Evolutionary conservation across 2,797 vertebrate species (phyloP), one percentile per base, ranked within the genome.

Genomic region (Jordanella pulchra): DNA sequence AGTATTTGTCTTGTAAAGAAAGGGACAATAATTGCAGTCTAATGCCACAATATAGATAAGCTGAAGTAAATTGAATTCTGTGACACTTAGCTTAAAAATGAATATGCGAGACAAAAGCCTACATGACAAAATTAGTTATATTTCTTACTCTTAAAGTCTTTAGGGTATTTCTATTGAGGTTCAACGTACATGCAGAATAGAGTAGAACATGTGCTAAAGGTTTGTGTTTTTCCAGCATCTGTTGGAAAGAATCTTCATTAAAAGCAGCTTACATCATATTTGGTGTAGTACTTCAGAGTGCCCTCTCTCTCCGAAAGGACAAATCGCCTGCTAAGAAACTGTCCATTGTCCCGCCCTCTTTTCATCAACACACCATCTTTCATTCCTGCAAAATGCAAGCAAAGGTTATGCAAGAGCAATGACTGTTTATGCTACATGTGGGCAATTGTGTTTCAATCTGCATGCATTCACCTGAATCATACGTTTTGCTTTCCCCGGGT

Each of bases 311-410:
- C 94, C 0, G 95, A 96, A 71, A 97, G 94, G 70, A 97, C 89
- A 63, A 97, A 97, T 78, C 95, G 93, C 73, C 96, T 93, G 86
- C 76, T 95, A 66, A 96, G 78, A 80, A 97, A 97, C 91, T 97
- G 96, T 7, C 96, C 95, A 0, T 93, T 97, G 92, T 97, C 96
- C 87, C 96, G 92, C 58, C 96, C 96, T 69, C 94, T 93, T 85
- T 97, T 97, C 95, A 96, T 96, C 72, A 98, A 87, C 81, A 93
- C 77, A 55, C 96, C 96, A 21, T 97, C 96, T 84, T 91, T 93
- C 21, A 74, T 67, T 48, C 92, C 97, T 98, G 91, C 39, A 73
- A 75, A 23, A 74, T 75, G 71, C 17, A 65, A 71, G 66, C 45
- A 77, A 28, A 83, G 28, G 44, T 56, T 12, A 50, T 3, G 28